A percentile compares a stretch with the other conserved stretches of the same genome.
These are phyloP conservation scores for Oreochromis spilurus DNA, from an alignment of 2,113 vertebrate species.

Conservation along the genomic window DNA sequence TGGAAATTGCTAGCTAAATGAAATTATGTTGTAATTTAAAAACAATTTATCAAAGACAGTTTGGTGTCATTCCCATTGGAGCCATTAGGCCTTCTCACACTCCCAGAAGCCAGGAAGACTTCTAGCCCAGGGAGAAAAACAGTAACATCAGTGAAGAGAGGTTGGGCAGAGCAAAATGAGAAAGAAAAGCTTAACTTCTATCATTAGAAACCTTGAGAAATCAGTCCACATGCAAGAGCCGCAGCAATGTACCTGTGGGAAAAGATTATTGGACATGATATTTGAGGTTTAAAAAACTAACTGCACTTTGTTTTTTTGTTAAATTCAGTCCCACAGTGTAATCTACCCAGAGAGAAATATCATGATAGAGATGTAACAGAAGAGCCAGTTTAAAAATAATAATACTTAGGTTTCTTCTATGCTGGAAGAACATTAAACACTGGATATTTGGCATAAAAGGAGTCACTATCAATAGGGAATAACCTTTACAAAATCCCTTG, in stretches of 20 bases:
- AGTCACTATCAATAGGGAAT: neutral
- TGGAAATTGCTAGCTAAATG: conserved; percentile 76
- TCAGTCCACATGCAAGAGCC: neutral
- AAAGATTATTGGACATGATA: neutral
- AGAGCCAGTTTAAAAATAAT: neutral
- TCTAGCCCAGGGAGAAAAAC: neutral
- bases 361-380: neutral
- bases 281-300: neutral
- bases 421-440: neutral
- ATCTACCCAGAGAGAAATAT: neutral
- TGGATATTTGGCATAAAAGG: neutral
- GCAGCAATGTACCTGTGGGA: neutral
- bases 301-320: neutral
- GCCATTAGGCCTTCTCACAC: conserved; percentile 63
- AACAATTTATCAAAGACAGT: conserved; percentile 80
- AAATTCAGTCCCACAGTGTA: neutral
- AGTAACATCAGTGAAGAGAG: neutral
- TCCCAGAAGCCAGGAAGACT: conserved; percentile 47
- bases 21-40: conserved; percentile 81
- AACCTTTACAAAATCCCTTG: neutral
- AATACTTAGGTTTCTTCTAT: neutral
- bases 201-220: neutral
- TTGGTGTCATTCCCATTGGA: conserved; percentile 73
- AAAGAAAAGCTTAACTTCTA: neutral
- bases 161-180: neutral